phyloP scores from a whole-genome alignment of 2,888 invertebrate genomes.

The Cheiracanthium punctorium region DNA sequence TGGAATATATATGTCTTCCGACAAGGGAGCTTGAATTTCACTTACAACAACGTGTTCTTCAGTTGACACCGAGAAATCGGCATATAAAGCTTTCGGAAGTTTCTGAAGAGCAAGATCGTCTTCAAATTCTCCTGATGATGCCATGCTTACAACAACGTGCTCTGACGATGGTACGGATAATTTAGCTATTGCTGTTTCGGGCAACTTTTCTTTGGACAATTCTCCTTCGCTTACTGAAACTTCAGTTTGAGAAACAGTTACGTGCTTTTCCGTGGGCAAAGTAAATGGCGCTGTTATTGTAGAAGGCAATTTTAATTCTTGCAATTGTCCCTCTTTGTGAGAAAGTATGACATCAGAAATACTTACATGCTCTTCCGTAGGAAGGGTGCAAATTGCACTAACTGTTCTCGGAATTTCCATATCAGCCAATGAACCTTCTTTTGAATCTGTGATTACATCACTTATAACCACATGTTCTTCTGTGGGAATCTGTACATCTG shows the following conservation, averaged over 20 bases:
- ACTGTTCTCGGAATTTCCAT: constrained; percentile 39
- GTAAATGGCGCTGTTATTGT: constrained; percentile 59
- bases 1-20: constrained; percentile 63
- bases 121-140: constrained; percentile 49
- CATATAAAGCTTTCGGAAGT: constrained; percentile 44
- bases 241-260: constrained; percentile 60
- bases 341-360: constrained; percentile 55
- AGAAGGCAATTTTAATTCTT: constrained; percentile 51
- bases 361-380: constrained; percentile 61
- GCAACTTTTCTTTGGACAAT: constrained; percentile 38
- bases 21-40: constrained; percentile 65
- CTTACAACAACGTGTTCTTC: constrained; percentile 69
- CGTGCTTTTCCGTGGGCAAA: constrained; percentile 55
- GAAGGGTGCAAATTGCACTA: constrained; percentile 37
- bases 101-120: constrained; percentile 37
- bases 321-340: constrained; percentile 57
- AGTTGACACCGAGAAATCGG: constrained; percentile 63
- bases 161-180: constrained; percentile 63
- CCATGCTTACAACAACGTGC: constrained; percentile 65
- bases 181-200: constrained; percentile 44
- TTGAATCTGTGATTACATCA: constrained; percentile 53
- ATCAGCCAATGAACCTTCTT: constrained; percentile 59
- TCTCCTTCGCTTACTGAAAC: constrained; percentile 69
- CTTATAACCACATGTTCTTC: constrained; percentile 62
- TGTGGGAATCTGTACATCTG: constrained; percentile 49